Base-by-base conservation (phyloP, 1,140 invertebrate species). In the Chionoecetes opilio region DNA sequence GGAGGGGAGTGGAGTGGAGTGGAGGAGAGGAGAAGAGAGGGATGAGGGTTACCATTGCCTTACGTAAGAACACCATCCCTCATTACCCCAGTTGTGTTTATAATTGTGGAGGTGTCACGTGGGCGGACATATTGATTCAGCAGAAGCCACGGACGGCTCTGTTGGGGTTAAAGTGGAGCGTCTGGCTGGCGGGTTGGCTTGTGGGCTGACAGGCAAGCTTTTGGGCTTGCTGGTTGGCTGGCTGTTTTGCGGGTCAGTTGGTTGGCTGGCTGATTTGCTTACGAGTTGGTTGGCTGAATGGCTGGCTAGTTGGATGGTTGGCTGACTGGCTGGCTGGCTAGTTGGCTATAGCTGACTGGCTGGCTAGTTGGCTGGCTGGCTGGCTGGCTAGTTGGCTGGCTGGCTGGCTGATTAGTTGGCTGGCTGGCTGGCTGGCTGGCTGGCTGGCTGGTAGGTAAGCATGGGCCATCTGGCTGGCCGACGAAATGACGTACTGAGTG, bases 61-160 rank as follows among this genome's bases (percentile, higher is more conserved):
- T 75, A 91, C 89, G 89, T 75, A 34, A 91, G 89, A 32, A 32
- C 46, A 21, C 37, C 46, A 37, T 29, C 86, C 34, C 38, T 37
- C 84, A 34, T 38, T 86, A 34, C 84, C 84, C 35, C 32, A 86
- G 32, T 86, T 88, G n/a, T 91, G 89, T 91, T 91, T 91, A 91
- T 91, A 91, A 91, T 91, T 75, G 89, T 91, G n/a, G 29, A 91
- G 38, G 89, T 75, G 89, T 91, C 89, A 91, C 89, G 89, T 91
- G 89, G 89, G 89, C 89, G 89, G 46, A 26, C 21, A 91, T 91
- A 91, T 91, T 91, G 89, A 91, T 91, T 91, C 89, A 75, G 46
- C 46, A 31, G 89, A 75, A 34, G 89, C 46, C 89, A 90, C 38
- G 8, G 88, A 90, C 38, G 8, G 88, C 88, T 90, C 88, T 53